Conservation (phyloP, 2,113 vertebrate genomes). For the Pithys albifrons region DNA sequence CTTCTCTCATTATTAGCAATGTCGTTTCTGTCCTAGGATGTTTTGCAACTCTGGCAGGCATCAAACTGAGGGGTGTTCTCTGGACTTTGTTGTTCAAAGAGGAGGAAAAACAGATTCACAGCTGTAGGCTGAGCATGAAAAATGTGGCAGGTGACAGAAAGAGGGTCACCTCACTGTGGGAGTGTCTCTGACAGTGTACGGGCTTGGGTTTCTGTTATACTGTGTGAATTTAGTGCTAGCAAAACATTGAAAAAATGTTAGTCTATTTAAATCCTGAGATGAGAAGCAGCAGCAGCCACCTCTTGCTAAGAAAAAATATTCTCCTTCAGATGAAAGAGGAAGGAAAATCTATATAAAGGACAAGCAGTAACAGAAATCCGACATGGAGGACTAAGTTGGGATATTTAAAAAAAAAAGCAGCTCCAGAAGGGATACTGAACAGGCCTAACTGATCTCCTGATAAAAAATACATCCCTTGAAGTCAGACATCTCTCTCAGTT, state of each 20-base stretch:
- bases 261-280: slow-evolving; percentile 38
- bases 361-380: background rate
- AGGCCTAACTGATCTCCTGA: background rate
- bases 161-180: slow-evolving; percentile 19
- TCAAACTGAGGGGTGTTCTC: slow-evolving; percentile 3
- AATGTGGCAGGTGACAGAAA: slow-evolving; percentile 49
- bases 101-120: slow-evolving; percentile 15
- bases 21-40: slow-evolving; percentile 7
- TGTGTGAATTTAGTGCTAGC: slow-evolving; percentile 1
- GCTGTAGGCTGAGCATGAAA: slow-evolving; percentile 45
- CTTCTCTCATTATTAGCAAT: background rate
- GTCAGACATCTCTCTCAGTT: background rate
- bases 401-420: background rate
- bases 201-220: slow-evolving; percentile 12
- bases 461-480: background rate
- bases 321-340: background rate
- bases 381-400: background rate
- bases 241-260: background rate
- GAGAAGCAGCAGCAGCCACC: background rate
- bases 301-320: slow-evolving; percentile 11
- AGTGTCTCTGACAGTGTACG: background rate
- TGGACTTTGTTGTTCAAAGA: slow-evolving; percentile 1
- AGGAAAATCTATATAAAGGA: background rate
- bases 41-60: slow-evolving; percentile 30
- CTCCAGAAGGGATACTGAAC: background rate